A percentile compares a stretch with the other conserved stretches of the same genome.
Evolutionary conservation across 2,888 invertebrate genomes (phyloP).

Genomic region (Cotesia congregata): DNA sequence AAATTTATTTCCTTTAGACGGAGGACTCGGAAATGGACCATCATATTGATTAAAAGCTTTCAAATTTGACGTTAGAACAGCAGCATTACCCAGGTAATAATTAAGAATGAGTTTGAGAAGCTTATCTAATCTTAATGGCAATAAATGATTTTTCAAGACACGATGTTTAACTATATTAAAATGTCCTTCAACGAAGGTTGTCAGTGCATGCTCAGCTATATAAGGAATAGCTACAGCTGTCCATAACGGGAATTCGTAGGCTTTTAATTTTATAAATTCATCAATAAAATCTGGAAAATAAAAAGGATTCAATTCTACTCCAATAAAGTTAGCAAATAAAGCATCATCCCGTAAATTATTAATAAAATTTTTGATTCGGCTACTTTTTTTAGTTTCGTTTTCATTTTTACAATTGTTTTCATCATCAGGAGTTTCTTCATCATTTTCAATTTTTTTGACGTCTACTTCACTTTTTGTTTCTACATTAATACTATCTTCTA

Average conservation of each 20-base stretch:
- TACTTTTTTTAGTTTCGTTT: background rate
- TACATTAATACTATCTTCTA: background rate
- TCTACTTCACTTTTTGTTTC: background rate
- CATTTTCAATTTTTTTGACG: background rate
- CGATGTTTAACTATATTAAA: constrained; percentile 26
- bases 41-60: constrained; percentile 34
- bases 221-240: constrained; percentile 31
- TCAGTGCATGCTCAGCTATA: constrained; percentile 22
- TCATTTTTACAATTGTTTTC: background rate
- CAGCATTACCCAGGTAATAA: constrained; percentile 28
- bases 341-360: constrained; percentile 18
- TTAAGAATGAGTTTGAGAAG: constrained; percentile 32
- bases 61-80: constrained; percentile 20
- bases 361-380: constrained; percentile 20
- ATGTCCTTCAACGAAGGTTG: constrained; percentile 34
- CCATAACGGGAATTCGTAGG: constrained; percentile 36
- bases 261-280: constrained; percentile 19
- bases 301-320: constrained; percentile 17
- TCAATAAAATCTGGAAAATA: constrained; percentile 31
- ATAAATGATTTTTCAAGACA: constrained; percentile 10
- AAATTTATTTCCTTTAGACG: constrained; percentile 14
- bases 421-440: background rate
- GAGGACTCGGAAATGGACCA: constrained; percentile 35
- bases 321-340: background rate
- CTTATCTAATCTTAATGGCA: background rate